Percentiles rank a stretch among this genome's conserved stretches.
phyloP scores from a whole-genome alignment of 2,888 invertebrate genomes.

The Patella caerulea region DNA sequence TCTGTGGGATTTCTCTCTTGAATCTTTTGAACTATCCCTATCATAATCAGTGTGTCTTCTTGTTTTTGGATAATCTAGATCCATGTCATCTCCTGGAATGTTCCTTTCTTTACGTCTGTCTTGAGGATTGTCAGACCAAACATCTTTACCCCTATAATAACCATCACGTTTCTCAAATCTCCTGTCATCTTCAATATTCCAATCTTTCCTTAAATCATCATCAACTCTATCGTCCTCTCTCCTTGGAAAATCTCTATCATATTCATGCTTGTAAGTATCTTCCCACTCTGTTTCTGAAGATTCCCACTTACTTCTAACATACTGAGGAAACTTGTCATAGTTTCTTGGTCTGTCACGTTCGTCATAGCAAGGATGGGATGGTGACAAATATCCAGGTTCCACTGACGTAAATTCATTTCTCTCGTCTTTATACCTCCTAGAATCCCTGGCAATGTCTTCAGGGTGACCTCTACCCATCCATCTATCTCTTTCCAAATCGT shows the following conservation, averaged over 20 bases:
- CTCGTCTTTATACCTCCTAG: no score
- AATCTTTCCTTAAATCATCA: background rate
- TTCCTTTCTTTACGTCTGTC: constrained; percentile 17
- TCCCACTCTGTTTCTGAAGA: no score
- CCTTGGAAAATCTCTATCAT: constrained; percentile 24
- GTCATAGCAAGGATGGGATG: no score
- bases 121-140: no score
- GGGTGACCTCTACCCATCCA: no score
- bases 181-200: background rate
- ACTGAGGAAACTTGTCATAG: background rate
- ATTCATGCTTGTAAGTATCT: constrained; percentile 13
- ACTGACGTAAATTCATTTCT: no score
- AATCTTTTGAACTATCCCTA: background rate
- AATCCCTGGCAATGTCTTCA: no score
- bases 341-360: background rate
- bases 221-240: constrained; percentile 15
- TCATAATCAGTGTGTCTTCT: constrained; percentile 15
- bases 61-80: constrained; percentile 15
- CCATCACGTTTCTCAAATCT: constrained; percentile 15
- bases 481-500: no score
- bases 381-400: no score
- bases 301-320: no score
- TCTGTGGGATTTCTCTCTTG: constrained; percentile 26
- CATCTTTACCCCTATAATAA: background rate
- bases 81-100: constrained; percentile 18